Evolutionary conservation across 2,797 vertebrate genomes (phyloP).

Genomic region (Psittacula echo): DNA sequence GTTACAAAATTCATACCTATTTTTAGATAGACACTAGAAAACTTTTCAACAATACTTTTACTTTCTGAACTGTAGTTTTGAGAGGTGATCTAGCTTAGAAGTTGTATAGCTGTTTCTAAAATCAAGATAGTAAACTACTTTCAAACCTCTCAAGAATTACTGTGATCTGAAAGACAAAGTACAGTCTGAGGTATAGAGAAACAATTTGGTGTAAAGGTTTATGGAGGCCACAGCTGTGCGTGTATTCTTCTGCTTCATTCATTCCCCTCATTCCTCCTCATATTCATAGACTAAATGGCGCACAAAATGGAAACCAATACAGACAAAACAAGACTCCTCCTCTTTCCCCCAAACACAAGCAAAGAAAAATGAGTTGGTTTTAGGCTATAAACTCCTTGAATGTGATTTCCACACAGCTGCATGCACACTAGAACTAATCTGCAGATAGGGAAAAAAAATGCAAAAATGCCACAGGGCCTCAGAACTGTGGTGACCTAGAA

Average conservation of each 20-base stretch:
- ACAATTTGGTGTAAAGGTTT: not conserved
- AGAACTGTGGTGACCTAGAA: not conserved
- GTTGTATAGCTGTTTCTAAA: not conserved
- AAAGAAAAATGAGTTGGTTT: not conserved
- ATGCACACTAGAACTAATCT: not conserved
- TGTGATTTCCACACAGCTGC: not conserved
- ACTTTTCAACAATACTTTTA: not conserved
- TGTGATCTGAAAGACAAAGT: not conserved
- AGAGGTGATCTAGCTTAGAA: not conserved
- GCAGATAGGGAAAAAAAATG: not conserved
- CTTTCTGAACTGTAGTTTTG: not conserved
- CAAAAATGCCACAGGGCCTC: not conserved
- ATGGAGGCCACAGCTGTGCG: not conserved
- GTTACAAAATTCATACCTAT: not conserved
- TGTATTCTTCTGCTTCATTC: not conserved
- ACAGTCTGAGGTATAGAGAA: not conserved
- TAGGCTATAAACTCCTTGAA: not conserved
- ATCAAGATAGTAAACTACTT: not conserved
- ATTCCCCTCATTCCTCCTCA: not conserved
- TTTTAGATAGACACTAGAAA: not conserved
- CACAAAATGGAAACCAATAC: not conserved
- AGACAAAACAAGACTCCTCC: not conserved
- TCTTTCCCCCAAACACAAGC: not conserved
- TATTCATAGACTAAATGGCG: not conserved
- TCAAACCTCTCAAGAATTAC: not conserved